Percentiles rank a stretch among this genome's conserved stretches.
phyloP scores from a whole-genome alignment of 2,113 vertebrate species.

The Callospermophilus lateralis region DNA sequence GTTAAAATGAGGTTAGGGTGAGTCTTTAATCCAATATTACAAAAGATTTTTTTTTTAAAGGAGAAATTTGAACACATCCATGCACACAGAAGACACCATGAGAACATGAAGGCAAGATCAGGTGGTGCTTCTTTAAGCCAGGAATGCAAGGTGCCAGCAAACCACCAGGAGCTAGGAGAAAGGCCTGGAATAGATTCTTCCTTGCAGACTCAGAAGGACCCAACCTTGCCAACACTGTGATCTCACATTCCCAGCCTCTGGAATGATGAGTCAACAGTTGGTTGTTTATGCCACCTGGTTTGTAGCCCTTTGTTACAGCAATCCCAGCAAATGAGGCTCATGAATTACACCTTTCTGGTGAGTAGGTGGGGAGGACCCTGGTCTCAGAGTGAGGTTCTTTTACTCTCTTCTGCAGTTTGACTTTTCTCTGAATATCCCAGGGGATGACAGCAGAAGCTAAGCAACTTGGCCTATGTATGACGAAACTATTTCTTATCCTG shows the following conservation, averaged over 20 bases:
- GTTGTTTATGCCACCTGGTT: too few species aligned
- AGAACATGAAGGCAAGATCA: rapidly evolving
- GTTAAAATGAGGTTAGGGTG: background rate
- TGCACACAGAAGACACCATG: rapidly evolving
- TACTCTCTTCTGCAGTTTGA: background rate
- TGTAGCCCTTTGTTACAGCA: background rate
- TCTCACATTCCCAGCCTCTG: background rate
- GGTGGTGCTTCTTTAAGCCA: background rate
- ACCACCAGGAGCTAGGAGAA: background rate
- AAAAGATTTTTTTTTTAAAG: background rate
- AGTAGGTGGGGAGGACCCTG: rapidly evolving
- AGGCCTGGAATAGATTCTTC: background rate
- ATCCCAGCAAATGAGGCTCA: rapidly evolving
- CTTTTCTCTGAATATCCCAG: background rate
- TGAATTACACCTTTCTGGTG: background rate
- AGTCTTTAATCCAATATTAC: too few species aligned
- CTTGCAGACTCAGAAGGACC: background rate
- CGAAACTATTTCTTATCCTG: background rate
- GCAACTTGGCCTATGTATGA: rapidly evolving
- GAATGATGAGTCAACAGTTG: background rate
- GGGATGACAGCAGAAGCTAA: background rate
- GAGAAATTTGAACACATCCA: background rate
- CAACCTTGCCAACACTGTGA: background rate
- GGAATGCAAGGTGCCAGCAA: background rate
- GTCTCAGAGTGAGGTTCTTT: background rate